Evolutionary conservation across 2,888 invertebrate genomes (phyloP), one percentile per base, ranked within the genome.

Genomic region (Rotaria sp.): DNA sequence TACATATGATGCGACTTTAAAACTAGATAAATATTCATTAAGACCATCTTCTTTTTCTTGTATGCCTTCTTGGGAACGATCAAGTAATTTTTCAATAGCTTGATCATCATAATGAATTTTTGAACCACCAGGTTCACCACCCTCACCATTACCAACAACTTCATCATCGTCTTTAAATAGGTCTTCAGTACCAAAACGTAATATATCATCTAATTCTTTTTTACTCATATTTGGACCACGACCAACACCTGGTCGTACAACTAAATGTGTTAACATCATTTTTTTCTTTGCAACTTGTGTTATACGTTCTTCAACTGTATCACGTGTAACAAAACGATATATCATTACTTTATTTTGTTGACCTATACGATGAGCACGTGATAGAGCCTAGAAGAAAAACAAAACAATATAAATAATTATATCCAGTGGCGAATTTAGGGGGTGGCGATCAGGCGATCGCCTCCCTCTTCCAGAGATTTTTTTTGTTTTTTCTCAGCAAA

Each of bases 281-380:
- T 99, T 99, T 89, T 97, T 94, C 91, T 99, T 99, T 18, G 99
- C 99, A 26, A 97, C 92, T 92, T 99, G 97, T 0, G 99, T 99
- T 2, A 99, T 98, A 88, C 98, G 93, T 91, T 99, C 99, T 91
- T 99, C 99, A 0, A 99, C 99, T 45, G 97, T 97, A 91, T 96
- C 96, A 88, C 99, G 94, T 0, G 99, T 99, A 0, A 99, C 99
- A 91, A 99, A 99, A 35, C 99, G 95, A 92, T 98, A 99, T 88
- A 99, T 98, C 97, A 99, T 97, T 84, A 99, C 97, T 91, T 96
- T 96, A 91, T 98, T 98, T 1, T 96, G 95, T 92, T 99, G 99
- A 45, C 99, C 99, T 89, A 99, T 99, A 92, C 99, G 95, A 94
- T 99, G 99, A 85, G 99, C 99, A 90, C 99, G 94, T 13, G 97